phyloP scores from a whole-genome alignment of 2,888 invertebrate species.

The Thera obeliscata region DNA sequence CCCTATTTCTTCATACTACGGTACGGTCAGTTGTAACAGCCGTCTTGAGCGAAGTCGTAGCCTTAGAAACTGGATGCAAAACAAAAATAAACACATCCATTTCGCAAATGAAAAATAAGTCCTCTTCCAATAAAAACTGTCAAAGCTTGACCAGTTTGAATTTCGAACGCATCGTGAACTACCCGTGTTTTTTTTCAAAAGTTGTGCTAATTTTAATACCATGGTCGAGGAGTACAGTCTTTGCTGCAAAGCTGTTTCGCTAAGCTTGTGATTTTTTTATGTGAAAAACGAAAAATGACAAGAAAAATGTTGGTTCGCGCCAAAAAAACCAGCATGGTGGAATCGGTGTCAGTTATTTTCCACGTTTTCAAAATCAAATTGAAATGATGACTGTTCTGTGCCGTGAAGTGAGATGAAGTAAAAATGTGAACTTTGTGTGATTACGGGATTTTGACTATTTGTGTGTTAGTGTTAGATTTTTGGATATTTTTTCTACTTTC shows the following conservation, averaged over 20 bases:
- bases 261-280: slow-evolving; percentile 27
- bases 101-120: slow-evolving; percentile 34
- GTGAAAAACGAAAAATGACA: slow-evolving; percentile 63
- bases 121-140: background rate
- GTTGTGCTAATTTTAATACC: slow-evolving; percentile 52
- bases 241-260: slow-evolving; percentile 50
- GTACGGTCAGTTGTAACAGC: slow-evolving; percentile 78
- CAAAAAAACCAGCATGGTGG: slow-evolving; percentile 74
- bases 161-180: slow-evolving; percentile 12
- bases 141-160: slow-evolving; percentile 1
- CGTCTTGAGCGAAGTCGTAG: slow-evolving; percentile 74
- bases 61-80: slow-evolving; percentile 79
- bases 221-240: slow-evolving; percentile 66
- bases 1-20: slow-evolving; percentile 75
- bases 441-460: slow-evolving; percentile 40
- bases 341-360: slow-evolving; percentile 64
- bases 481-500: slow-evolving; percentile 41
- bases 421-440: slow-evolving; percentile 48
- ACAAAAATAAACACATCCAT: slow-evolving; percentile 77
- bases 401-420: slow-evolving; percentile 46
- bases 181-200: slow-evolving; percentile 19
- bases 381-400: slow-evolving; percentile 71
- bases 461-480: slow-evolving; percentile 40
- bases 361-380: slow-evolving; percentile 80
- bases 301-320: slow-evolving; percentile 70